Evolutionary conservation across 92 coral and sea anemone species (phyloP).

Genomic region (Epizoanthus illoricatus): DNA sequence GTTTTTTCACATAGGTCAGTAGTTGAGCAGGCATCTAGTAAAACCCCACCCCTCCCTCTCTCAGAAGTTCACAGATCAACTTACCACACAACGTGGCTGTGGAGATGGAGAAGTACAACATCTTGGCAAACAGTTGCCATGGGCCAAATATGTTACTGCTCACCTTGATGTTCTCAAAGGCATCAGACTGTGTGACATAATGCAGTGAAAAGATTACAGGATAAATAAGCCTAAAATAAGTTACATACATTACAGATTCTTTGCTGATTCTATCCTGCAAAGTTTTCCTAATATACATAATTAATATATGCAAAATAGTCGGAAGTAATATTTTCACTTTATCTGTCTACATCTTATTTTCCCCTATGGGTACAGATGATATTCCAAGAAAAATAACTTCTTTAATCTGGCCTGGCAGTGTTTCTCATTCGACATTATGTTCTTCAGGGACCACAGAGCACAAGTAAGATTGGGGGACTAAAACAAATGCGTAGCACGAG

Average conservation of each 20-base stretch:
- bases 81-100: conserved; percentile 91
- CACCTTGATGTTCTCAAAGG: conserved; percentile 11
- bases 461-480: too few relatives aligned
- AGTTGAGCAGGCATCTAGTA: too few relatives aligned
- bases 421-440: too few relatives aligned
- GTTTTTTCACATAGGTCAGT: too few relatives aligned
- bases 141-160: conserved; percentile 43
- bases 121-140: conserved; percentile 58
- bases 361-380: background rate
- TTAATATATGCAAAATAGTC: background rate
- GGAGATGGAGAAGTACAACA: conserved; percentile 81
- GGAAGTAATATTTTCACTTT: background rate
- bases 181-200: background rate
- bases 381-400: background rate
- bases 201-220: too few relatives aligned
- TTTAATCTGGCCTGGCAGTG: too few relatives aligned
- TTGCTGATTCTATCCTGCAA: too few relatives aligned
- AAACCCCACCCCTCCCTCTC: background rate
- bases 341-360: background rate
- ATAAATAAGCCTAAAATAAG: too few relatives aligned
- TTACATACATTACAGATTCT: too few relatives aligned
- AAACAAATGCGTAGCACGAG: too few relatives aligned
- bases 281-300: too few relatives aligned
- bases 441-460: too few relatives aligned
- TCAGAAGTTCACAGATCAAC: conserved; percentile 4